Evolutionary conservation across 1,140 invertebrate genomes (phyloP), one percentile per base, ranked within the genome.

Genomic region (Leptopilina clavipes): DNA sequence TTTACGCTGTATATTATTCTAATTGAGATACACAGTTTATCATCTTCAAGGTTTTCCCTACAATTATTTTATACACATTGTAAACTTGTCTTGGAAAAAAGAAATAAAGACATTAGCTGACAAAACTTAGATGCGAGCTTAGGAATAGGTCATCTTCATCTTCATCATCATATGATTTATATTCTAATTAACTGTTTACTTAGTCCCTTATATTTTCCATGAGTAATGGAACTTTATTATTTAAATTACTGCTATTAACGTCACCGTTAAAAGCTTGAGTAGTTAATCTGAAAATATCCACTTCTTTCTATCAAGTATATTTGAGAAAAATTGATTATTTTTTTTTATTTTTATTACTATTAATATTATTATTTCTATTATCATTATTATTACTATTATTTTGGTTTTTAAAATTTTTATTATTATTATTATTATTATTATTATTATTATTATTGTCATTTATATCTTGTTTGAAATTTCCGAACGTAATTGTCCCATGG

Each of bases 151-250:
- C n/a, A 70, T 19, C 18, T 37, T 22, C 59, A 65, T n/a, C n/a
- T n/a, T 44, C n/a, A 65, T 44, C n/a, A 74, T n/a, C 6, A 44
- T 44, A n/a, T 14, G 54, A 31, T 71, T 37, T 71, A 71, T 72
- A 52, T 59, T n/a, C 70, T 5, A 25, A 18, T 76, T 72, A 1
- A 14, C 31, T 44, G 10, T 76, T 72, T 18, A 44, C 43, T 22
- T 44, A 70, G 22, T 70, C 45, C 48, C 48, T 52, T 52, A 52
- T 45, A 45, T 52, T 52, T 52, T n/a, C 14, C 48, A 17, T 52
- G 14, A n/a, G n/a, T 52, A 52, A 52, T 45, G 8, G 48, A 52
- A 52, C 48, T 52, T 52, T 17, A 52, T 52, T 52, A 52, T n/a
- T n/a, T n/a, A 52, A 52, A 52, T 52, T 7, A 52, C 14, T 17